Conservation (phyloP, 1,140 invertebrate species). For the Drosophila triauraria region DNA sequence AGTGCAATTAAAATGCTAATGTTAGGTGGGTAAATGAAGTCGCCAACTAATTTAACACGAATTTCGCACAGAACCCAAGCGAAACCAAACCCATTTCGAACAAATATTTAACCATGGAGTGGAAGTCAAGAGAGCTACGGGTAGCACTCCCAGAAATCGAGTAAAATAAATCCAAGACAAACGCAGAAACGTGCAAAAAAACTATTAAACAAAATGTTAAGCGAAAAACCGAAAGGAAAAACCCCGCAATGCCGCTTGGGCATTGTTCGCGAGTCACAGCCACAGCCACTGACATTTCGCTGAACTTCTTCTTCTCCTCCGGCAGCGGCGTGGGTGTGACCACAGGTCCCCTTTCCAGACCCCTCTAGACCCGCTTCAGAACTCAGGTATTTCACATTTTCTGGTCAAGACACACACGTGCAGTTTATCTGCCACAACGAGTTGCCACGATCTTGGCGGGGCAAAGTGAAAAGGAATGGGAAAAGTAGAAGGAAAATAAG, state of each 20-base stretch:
- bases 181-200: slow-evolving; percentile 37
- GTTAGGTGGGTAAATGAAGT: slow-evolving; percentile 55
- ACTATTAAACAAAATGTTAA: slow-evolving; percentile 42
- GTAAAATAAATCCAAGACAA: slow-evolving; percentile 26
- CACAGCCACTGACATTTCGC: slow-evolving; percentile 66
- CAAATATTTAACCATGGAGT: slow-evolving; percentile 67
- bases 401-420: slow-evolving; percentile 54
- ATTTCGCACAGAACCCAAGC: slow-evolving; percentile 28
- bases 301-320: slow-evolving; percentile 50
- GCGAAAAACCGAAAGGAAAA: slow-evolving; percentile 34
- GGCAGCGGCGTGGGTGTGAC: slow-evolving; percentile 50
- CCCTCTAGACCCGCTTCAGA: not conserved
- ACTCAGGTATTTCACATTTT: slow-evolving; percentile 31
- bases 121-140: slow-evolving; percentile 9
- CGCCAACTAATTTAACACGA: slow-evolving; percentile 58
- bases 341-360: slow-evolving; percentile 6
- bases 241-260: slow-evolving; percentile 7
- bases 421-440: slow-evolving; percentile 68
- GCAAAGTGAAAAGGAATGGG: not conserved
- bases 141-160: slow-evolving; percentile 59
- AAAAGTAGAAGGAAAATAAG: not conserved
- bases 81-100: slow-evolving; percentile 39
- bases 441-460: slow-evolving; percentile 66
- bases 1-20: slow-evolving; percentile 68
- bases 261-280: slow-evolving; percentile 28